These are phyloP conservation scores for Cheilosia impressa DNA, from an alignment of 2,888 invertebrate species.

Conservation along the genomic window DNA sequence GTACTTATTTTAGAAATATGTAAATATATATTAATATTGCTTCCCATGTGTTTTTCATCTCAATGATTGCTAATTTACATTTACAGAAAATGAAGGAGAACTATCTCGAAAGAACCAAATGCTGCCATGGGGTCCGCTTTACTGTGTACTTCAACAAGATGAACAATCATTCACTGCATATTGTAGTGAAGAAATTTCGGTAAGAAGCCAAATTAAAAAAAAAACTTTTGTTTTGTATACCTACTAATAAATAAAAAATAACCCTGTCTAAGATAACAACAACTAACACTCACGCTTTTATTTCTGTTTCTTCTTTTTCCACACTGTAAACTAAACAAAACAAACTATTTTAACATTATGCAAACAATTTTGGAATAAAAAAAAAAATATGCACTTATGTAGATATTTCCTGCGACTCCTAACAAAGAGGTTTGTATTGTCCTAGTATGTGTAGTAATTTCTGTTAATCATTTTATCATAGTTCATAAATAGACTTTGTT, in stretches of 20 bases:
- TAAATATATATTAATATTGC: neutral
- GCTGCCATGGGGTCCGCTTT: conserved; percentile 87
- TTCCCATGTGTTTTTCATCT: neutral
- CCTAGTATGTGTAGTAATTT: conserved; percentile 14
- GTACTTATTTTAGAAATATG: neutral
- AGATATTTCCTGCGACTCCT: conserved; percentile 84
- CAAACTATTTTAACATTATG: conserved; percentile 19
- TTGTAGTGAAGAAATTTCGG: conserved; percentile 89
- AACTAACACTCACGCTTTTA: conserved; percentile 45
- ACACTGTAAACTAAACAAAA: conserved; percentile 35
- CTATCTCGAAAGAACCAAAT: conserved; percentile 82
- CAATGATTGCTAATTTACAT: neutral
- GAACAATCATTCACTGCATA: conserved; percentile 89
- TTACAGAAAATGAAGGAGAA: conserved; percentile 83
- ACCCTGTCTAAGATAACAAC: conserved; percentile 8
- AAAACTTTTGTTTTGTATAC: neutral
- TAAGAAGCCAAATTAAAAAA: conserved; percentile 82
- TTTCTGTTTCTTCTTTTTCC: conserved; percentile 47
- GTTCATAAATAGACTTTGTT: neutral
- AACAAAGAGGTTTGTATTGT: conserved; percentile 83
- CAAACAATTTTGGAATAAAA: conserved; percentile 52
- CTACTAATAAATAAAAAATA: conserved; percentile 3
- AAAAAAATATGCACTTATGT: conserved; percentile 65
- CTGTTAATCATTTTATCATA: neutral
- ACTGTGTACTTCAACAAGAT: conserved; percentile 89